Evolutionary conservation across 2,888 invertebrate species (phyloP).

Genomic region (Dynastes tityus): DNA sequence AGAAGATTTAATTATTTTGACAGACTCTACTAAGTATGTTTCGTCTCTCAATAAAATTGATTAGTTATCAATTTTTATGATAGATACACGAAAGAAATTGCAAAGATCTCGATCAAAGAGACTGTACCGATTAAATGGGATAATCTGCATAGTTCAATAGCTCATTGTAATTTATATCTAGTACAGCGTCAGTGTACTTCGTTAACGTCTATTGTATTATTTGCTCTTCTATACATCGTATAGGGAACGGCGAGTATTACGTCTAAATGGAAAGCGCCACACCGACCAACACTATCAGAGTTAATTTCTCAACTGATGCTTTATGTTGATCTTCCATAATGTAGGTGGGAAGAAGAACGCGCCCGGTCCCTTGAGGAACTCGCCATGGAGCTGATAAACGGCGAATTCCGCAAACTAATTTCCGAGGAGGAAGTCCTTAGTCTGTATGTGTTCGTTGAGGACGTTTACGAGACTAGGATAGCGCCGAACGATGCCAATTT

Average conservation of each 20-base stretch:
- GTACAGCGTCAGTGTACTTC: neutral
- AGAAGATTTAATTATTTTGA: too few relatives aligned
- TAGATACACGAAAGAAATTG: neutral
- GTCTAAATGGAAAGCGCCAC: slow-evolving; percentile 31
- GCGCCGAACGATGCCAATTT: slow-evolving; percentile 75
- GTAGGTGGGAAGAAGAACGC: slow-evolving; percentile 72
- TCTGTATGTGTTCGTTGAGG: slow-evolving; percentile 76
- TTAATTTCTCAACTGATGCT: slow-evolving; percentile 34
- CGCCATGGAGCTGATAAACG: slow-evolving; percentile 74
- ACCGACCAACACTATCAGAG: slow-evolving; percentile 2
- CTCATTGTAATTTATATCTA: neutral
- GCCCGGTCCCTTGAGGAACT: slow-evolving; percentile 72
- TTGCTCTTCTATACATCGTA: neutral
- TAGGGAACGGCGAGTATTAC: neutral
- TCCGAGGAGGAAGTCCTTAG: slow-evolving; percentile 74
- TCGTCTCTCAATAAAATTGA: too few relatives aligned
- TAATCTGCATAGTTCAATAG: neutral
- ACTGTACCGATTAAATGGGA: neutral
- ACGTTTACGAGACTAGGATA: slow-evolving; percentile 76
- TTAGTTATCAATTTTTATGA: too few relatives aligned
- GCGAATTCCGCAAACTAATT: slow-evolving; percentile 74
- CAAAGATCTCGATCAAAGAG: neutral
- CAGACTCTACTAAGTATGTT: too few relatives aligned
- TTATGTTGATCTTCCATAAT: neutral
- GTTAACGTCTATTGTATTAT: neutral